Conservation (phyloP, 2,888 invertebrate species). For the Aporophyla lueneburgensis region DNA sequence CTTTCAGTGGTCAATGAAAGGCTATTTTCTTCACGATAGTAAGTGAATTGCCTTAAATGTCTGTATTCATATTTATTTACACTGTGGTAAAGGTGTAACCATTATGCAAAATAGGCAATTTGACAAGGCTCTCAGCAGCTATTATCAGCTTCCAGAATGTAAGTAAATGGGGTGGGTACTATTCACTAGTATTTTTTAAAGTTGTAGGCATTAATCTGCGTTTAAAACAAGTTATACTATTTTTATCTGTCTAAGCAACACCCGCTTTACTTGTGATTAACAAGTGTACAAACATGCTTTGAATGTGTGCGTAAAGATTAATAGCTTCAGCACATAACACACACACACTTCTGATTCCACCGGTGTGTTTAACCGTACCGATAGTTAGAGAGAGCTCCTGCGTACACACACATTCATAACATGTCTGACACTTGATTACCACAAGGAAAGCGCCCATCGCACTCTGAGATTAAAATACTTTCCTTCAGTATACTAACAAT, state of each 20-base stretch:
- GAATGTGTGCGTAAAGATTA: no score
- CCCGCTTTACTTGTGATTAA: background rate
- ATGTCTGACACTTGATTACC: background rate
- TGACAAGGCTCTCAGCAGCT: background rate
- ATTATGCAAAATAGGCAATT: background rate
- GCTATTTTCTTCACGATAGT: background rate
- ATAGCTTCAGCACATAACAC: no score
- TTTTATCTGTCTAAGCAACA: background rate
- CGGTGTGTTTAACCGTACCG: background rate
- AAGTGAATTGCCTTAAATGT: constrained; percentile 18
- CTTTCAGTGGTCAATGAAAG: constrained; percentile 13
- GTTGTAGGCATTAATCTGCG: background rate
- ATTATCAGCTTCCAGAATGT: background rate
- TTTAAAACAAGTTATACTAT: background rate
- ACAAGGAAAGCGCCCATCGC: background rate
- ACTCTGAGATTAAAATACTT: no score
- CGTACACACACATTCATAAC: background rate
- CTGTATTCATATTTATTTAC: background rate
- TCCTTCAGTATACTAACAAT: background rate
- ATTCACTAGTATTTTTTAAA: background rate
- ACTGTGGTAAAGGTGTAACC: background rate
- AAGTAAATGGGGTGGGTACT: background rate
- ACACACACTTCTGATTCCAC: background rate
- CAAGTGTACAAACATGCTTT: background rate
- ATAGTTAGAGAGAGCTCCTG: no score